Percentiles rank a stretch among this genome's conserved stretches.
Evolutionary conservation across 2,113 vertebrate genomes (phyloP).

Genomic region (Taxidea taxus): DNA sequence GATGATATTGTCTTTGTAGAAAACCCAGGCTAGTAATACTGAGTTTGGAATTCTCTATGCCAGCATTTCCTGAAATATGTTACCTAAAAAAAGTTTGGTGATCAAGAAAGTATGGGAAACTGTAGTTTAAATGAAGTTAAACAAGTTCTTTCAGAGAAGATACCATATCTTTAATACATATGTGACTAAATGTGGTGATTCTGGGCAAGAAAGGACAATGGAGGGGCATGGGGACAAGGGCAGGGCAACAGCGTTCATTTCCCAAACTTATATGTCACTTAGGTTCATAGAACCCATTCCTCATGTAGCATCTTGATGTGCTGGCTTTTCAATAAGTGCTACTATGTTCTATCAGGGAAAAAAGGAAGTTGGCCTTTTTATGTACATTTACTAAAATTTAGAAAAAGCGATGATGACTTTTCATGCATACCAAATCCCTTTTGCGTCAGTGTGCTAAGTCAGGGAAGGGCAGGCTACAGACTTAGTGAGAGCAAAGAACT

Average conservation of each 20-base stretch:
- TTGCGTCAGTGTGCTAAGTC: background rate
- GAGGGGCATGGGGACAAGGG: background rate
- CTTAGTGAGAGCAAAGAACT: background rate
- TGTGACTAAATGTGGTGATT: background rate
- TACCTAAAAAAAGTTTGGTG: background rate
- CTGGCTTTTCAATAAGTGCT: background rate
- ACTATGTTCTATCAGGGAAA: background rate
- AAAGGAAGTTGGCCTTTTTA: background rate
- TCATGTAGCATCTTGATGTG: background rate
- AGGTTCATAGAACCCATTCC: background rate
- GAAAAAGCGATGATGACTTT: background rate
- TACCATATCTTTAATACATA: background rate
- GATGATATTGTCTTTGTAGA: background rate
- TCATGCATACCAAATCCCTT: background rate
- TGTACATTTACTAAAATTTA: background rate
- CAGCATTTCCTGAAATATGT: background rate
- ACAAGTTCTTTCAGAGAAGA: background rate
- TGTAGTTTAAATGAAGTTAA: background rate
- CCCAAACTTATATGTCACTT: background rate
- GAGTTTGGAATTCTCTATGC: background rate
- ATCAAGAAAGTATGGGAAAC: background rate
- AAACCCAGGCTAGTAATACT: background rate
- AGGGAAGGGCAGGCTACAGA: background rate
- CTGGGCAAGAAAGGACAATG: background rate
- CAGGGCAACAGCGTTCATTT: background rate